Evolutionary conservation across 2,113 vertebrate species (phyloP).

Genomic region (Taxidea taxus): DNA sequence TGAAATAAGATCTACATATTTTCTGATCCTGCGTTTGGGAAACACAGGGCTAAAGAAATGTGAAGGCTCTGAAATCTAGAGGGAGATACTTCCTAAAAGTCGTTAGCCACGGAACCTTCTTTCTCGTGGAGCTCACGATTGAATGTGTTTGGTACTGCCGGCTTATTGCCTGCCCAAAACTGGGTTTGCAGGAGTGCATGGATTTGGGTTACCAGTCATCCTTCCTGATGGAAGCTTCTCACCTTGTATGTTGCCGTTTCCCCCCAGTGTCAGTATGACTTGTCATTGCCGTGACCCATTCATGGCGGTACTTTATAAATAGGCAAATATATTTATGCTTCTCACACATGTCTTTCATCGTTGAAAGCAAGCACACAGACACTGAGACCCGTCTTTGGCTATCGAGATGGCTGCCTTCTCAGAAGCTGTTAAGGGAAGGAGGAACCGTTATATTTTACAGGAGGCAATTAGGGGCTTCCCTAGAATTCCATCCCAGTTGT

Average conservation of each 20-base stretch:
- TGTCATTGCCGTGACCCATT: neutral
- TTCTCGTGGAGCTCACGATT: neutral
- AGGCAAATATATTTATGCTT: neutral
- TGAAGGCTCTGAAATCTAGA: neutral
- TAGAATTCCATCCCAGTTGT: neutral
- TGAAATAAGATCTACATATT: neutral
- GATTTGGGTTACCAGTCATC: neutral
- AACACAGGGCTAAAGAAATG: neutral
- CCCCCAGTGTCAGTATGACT: neutral
- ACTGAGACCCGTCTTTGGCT: neutral
- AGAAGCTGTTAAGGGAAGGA: neutral
- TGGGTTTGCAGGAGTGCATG: neutral
- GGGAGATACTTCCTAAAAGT: neutral
- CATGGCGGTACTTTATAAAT: neutral
- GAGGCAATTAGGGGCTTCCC: neutral
- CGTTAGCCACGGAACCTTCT: neutral
- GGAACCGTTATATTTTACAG: neutral
- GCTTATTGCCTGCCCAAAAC: neutral
- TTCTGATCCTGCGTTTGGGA: neutral
- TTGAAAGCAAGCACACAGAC: neutral
- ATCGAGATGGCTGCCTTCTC: neutral
- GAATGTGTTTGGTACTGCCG: neutral
- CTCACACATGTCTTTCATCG: neutral
- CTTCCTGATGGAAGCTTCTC: neutral
- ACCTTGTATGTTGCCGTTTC: neutral